phyloP scores from a whole-genome alignment of 2,888 invertebrate genomes.

The Argynnis bischoffii region DNA sequence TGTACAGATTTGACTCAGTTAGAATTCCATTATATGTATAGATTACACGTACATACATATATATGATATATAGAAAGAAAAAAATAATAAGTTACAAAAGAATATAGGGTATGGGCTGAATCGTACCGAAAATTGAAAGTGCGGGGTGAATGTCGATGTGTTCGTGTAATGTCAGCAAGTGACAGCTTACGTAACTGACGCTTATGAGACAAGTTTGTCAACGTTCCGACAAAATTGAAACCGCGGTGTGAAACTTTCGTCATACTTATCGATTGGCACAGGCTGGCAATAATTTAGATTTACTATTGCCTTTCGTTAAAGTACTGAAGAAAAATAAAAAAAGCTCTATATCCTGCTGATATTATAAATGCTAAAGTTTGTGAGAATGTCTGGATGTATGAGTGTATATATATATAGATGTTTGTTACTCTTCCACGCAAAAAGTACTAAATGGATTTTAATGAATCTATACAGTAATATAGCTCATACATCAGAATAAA shows the following conservation, averaged over 20 bases:
- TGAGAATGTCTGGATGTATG: too few relatives aligned
- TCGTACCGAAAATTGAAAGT: slow-evolving; percentile 31
- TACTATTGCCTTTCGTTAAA: background rate
- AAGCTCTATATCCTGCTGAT: background rate
- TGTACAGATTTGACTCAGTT: too few relatives aligned
- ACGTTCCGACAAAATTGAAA: slow-evolving; percentile 24
- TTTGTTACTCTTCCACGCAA: too few relatives aligned
- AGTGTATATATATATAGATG: too few relatives aligned
- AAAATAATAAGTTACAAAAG: background rate
- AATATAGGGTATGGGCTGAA: slow-evolving; percentile 11
- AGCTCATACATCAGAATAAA: too few relatives aligned
- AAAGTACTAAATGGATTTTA: too few relatives aligned
- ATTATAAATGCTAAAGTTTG: too few relatives aligned
- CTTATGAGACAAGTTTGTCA: slow-evolving; percentile 35
- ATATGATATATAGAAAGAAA: too few relatives aligned
- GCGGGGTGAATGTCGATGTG: slow-evolving; percentile 29
- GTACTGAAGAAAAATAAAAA: background rate
- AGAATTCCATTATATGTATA: too few relatives aligned
- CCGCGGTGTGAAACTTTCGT: slow-evolving; percentile 18
- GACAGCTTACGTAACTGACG: slow-evolving; percentile 20
- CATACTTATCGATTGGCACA: background rate
- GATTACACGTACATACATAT: too few relatives aligned
- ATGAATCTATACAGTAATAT: too few relatives aligned
- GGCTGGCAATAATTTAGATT: background rate
- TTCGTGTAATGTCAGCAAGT: slow-evolving; percentile 5